Conservation (phyloP, 2,797 vertebrate species). For the Linurgus olivaceus region DNA sequence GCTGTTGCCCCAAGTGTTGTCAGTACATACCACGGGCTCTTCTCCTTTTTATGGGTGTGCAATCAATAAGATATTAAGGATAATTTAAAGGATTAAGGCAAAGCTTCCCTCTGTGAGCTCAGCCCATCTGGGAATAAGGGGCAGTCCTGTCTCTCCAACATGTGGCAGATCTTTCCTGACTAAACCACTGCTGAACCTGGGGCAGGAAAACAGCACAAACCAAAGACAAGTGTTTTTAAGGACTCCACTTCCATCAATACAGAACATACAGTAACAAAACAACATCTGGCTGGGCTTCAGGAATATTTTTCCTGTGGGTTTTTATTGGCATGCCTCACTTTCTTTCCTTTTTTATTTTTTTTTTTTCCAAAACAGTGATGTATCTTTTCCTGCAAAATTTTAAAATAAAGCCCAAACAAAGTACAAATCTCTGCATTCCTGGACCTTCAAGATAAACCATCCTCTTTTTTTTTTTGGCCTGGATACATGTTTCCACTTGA, state of each 20-base stretch:
- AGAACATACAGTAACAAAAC: conserved; percentile 47
- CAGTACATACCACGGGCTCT: not conserved
- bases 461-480: not conserved
- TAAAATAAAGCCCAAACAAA: conserved; percentile 37
- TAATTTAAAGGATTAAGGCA: not conserved
- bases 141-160: not conserved
- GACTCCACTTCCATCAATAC: not conserved
- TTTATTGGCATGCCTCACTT: not conserved
- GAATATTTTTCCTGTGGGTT: conserved; percentile 24
- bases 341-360: not conserved
- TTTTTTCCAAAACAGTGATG: not conserved
- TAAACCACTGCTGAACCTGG: not conserved
- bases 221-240: not conserved
- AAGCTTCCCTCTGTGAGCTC: not conserved
- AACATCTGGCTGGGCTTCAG: conserved; percentile 49
- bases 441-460: conserved; percentile 52
- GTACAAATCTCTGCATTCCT: conserved; percentile 41
- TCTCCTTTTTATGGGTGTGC: not conserved
- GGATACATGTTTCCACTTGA: conserved; percentile 56
- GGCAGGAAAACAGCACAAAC: not conserved
- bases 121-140: not conserved
- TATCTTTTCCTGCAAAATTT: conserved; percentile 37
- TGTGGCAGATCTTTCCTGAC: not conserved
- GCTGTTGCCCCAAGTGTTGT: not conserved
- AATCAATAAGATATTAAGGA: not conserved